A percentile compares a stretch with the other conserved stretches of the same genome.
Evolutionary conservation across 2,888 invertebrate species (phyloP).

Genomic region (Erebia aethiops): DNA sequence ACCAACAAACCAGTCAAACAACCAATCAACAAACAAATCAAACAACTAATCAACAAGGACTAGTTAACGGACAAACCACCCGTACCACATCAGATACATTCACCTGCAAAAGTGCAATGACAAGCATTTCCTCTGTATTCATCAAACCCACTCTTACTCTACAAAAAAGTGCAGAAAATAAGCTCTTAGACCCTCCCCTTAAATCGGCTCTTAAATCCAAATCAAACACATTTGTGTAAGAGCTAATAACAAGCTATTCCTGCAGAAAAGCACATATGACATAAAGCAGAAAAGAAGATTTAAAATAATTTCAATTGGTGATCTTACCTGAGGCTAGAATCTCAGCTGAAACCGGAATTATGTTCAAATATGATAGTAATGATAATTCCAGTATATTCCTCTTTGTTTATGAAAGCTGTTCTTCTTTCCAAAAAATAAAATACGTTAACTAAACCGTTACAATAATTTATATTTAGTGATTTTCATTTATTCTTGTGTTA

Average conservation of each 20-base stretch:
- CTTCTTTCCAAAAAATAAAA: too few relatives aligned
- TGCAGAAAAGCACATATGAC: background rate
- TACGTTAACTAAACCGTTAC: too few relatives aligned
- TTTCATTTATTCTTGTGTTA: too few relatives aligned
- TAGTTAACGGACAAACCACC: background rate
- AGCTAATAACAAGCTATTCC: background rate
- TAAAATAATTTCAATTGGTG: too few relatives aligned
- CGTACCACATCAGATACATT: conserved; percentile 1
- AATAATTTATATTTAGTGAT: too few relatives aligned
- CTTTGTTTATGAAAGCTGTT: background rate
- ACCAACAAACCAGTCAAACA: background rate
- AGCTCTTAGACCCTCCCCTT: background rate
- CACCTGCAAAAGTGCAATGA: conserved; percentile 4
- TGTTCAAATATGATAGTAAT: background rate
- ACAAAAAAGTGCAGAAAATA: conserved; percentile 1
- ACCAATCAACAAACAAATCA: background rate
- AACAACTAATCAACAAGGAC: background rate
- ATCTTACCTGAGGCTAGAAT: too few relatives aligned
- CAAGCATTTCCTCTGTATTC: background rate
- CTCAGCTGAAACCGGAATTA: too few relatives aligned
- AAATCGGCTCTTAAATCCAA: conserved; percentile 1
- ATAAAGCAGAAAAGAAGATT: too few relatives aligned
- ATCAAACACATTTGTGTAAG: background rate
- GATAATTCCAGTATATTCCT: too few relatives aligned
- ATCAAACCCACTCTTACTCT: background rate